Evolutionary conservation across 2,113 vertebrate species (phyloP).

Genomic region (Thinocorus orbignyianus): DNA sequence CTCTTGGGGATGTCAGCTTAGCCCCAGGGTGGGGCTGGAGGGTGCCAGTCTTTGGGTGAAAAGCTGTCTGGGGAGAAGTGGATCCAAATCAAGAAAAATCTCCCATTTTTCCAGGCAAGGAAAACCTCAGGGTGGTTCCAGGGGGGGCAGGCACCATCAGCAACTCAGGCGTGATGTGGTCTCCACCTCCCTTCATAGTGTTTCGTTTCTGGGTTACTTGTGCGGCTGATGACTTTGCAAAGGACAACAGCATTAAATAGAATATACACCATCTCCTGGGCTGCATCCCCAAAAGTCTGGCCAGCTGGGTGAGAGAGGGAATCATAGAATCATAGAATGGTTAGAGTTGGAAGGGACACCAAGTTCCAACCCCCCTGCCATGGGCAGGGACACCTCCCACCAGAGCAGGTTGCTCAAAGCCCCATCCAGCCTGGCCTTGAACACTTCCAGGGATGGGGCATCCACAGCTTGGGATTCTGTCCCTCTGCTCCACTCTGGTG

Average conservation of each 20-base stretch:
- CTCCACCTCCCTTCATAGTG: accelerated
- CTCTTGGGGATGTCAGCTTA: background rate
- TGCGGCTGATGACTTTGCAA: accelerated
- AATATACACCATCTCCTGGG: background rate
- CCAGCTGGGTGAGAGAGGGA: background rate
- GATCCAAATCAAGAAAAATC: background rate
- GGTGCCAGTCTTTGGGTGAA: too few relatives aligned
- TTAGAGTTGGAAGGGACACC: too few relatives aligned
- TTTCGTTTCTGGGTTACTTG: accelerated
- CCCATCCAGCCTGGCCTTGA: too few relatives aligned
- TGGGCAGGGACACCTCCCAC: too few relatives aligned
- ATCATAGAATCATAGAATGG: too few relatives aligned
- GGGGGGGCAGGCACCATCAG: too few relatives aligned
- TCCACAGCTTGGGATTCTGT: too few relatives aligned
- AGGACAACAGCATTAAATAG: background rate
- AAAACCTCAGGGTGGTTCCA: background rate
- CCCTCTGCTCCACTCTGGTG: background rate
- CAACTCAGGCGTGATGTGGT: accelerated
- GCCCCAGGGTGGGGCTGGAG: too few relatives aligned
- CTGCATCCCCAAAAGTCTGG: background rate
- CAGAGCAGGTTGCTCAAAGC: too few relatives aligned
- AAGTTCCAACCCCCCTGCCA: too few relatives aligned
- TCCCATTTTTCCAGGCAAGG: background rate
- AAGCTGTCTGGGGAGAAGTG: background rate
- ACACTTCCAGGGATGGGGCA: too few relatives aligned